Conservation (phyloP, 2,797 vertebrate species). For the Steatocranus sp. region DNA sequence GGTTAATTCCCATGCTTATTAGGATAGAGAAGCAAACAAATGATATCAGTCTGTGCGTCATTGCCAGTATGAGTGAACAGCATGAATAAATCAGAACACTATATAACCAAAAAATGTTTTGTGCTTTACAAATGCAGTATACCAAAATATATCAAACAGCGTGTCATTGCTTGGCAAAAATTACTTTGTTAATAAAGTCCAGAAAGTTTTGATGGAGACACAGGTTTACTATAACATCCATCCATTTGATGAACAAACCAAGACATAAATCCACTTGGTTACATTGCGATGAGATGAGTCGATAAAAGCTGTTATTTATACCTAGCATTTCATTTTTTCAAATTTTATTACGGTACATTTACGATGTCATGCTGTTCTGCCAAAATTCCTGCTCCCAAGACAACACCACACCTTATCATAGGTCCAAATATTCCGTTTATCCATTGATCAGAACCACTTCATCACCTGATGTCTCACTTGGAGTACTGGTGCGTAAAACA, state of each 20-base stretch:
- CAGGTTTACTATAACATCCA: no score
- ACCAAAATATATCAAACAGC: neutral
- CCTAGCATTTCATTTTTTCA: neutral
- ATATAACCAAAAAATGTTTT: neutral
- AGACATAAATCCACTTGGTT: conserved; percentile 1
- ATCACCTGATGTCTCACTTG: conserved; percentile 33
- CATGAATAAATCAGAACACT: neutral
- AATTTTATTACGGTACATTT: neutral
- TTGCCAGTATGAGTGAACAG: neutral
- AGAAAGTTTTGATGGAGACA: no score
- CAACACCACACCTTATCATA: neutral
- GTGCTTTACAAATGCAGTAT: neutral
- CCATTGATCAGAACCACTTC: conserved; percentile 36
- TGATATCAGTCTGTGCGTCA: neutral
- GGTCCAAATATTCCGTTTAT: conserved; percentile 1
- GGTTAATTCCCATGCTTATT: conserved; percentile 3
- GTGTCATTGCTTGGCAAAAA: neutral
- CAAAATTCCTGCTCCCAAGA: neutral
- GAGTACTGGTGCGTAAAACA: conserved; percentile 38
- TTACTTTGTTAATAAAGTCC: neutral
- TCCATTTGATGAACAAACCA: neutral
- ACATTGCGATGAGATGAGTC: neutral
- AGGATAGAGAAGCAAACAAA: conserved; percentile 10
- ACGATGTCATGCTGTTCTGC: neutral
- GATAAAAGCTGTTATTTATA: neutral